Evolutionary conservation across 2,113 vertebrate genomes (phyloP).

Genomic region (Ptychochromis oligacanthus): DNA sequence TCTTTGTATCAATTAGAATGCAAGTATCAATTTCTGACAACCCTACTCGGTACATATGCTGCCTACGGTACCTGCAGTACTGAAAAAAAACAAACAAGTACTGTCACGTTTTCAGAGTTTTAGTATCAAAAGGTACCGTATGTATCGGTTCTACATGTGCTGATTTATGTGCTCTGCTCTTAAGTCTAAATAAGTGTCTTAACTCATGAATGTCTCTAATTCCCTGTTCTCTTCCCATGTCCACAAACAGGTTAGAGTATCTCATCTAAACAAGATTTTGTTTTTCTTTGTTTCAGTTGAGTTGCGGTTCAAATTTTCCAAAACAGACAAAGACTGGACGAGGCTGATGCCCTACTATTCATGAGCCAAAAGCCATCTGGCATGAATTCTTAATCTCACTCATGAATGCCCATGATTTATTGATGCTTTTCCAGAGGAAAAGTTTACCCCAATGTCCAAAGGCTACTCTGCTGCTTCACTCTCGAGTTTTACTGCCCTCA

Average conservation of each 20-base stretch:
- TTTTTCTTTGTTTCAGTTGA: constrained; percentile 43
- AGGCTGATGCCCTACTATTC: constrained; percentile 40
- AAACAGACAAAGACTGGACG: constrained; percentile 40
- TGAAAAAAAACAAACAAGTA: no score
- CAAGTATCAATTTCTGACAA: not conserved
- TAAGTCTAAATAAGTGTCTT: not conserved
- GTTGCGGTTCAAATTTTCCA: not conserved
- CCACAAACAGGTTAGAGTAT: not conserved
- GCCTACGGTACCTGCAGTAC: not conserved
- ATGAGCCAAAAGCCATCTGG: constrained; percentile 67
- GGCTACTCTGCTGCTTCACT: constrained; percentile 34
- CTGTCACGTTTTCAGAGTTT: not conserved
- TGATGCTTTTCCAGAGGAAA: constrained; percentile 72
- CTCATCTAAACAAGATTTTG: constrained; percentile 4
- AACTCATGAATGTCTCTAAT: not conserved
- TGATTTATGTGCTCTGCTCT: not conserved
- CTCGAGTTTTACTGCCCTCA: constrained; percentile 41
- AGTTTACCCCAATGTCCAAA: constrained; percentile 55
- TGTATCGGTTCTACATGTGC: not conserved
- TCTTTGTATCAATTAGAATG: no score
- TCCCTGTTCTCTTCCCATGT: not conserved
- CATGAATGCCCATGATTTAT: constrained; percentile 78
- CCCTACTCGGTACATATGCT: no score
- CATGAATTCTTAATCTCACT: constrained; percentile 79
- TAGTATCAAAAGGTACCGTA: no score